Conservation (phyloP, 2,113 vertebrate genomes). For the Sebastes fasciatus region DNA sequence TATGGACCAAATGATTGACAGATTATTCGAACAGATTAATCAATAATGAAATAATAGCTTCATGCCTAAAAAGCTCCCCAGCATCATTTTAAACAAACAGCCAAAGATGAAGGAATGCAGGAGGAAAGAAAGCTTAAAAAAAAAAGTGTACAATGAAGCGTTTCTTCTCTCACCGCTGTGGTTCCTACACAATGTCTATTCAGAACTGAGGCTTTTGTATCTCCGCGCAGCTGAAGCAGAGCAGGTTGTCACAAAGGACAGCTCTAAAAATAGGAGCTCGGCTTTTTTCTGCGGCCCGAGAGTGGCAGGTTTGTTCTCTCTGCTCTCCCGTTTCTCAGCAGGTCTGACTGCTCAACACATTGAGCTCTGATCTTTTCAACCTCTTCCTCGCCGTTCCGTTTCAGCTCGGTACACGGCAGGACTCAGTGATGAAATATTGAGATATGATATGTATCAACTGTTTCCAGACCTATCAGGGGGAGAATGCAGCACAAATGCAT, state of each 20-base stretch:
- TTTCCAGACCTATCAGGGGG: accelerated
- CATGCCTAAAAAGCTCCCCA: not conserved
- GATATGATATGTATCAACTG: not conserved
- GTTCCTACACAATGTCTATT: conserved; percentile 46
- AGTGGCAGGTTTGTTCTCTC: conserved; percentile 76
- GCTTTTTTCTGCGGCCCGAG: conserved; percentile 66
- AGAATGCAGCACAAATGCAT: not conserved
- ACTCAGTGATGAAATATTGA: not conserved
- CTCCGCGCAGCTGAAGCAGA: conserved; percentile 68
- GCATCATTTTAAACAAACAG: not conserved
- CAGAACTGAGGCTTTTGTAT: conserved; percentile 62
- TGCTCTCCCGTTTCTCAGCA: conserved; percentile 46
- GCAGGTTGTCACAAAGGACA: conserved; percentile 78
- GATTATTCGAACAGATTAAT: not conserved
- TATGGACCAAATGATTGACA: not conserved
- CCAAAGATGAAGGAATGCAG: conserved; percentile 10
- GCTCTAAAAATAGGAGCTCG: conserved; percentile 82
- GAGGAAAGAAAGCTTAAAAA: not conserved
- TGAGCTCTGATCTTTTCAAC: conserved; percentile 51
- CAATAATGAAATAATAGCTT: not conserved
- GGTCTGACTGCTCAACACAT: conserved; percentile 49
- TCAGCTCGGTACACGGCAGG: conserved; percentile 11
- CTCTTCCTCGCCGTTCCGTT: conserved; percentile 16
- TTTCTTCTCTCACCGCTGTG: conserved; percentile 18
- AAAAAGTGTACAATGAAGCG: conserved; percentile 15